Base-by-base conservation (phyloP, 2,113 vertebrate genomes). In the Micronycteris hirsuta region DNA sequence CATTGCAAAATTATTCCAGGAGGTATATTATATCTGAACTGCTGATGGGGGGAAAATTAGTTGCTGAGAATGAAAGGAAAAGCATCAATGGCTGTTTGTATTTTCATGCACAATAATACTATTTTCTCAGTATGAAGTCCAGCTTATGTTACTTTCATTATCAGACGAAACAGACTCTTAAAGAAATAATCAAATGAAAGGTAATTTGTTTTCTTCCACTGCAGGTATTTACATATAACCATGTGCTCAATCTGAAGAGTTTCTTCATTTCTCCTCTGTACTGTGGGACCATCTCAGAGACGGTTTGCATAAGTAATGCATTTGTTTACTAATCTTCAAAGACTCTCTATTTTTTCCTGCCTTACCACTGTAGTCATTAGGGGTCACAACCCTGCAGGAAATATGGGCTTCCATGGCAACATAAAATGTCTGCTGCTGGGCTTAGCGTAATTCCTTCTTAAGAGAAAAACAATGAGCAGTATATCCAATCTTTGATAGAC, bases 311-410 rank as follows among this genome's bases (percentile, higher is more conserved):
- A 99, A 99, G 99, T 99, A 98, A 99, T 99, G 98, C 99, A 99
- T 98, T 99, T 98, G 98, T 98, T 99, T 99, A 99, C 99, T 98
- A 99, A 99, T 99, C 99, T 99, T 99, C 99, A 99, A 99, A 99
- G 99, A 99, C 98, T 97, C 98, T 98, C 98, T 97, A 98, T 99
- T 99, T 99, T 99, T 99, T 99, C 98, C 99, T 99, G 99, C 99
- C 99, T 99, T 99, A 99, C 99, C 99, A 99, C 99, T 99, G 99
- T 99, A 99, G 99, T 99, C 99, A 99, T 99, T 99, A 99, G 99
- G 99, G 99, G 99, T 99, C 99, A 98, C 99, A 99, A 99, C 99
- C 99, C 99, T 99, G 99, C 99, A 99, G 99, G 99, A 99, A 99
- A 99, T 99, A 99, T 99, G 98, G 98, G 99, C 99, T 99, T 98